Percentiles rank a stretch among this genome's conserved stretches.
Evolutionary conservation across 1,140 invertebrate genomes (phyloP).

Genomic region (Dendrolimus kikuchii): DNA sequence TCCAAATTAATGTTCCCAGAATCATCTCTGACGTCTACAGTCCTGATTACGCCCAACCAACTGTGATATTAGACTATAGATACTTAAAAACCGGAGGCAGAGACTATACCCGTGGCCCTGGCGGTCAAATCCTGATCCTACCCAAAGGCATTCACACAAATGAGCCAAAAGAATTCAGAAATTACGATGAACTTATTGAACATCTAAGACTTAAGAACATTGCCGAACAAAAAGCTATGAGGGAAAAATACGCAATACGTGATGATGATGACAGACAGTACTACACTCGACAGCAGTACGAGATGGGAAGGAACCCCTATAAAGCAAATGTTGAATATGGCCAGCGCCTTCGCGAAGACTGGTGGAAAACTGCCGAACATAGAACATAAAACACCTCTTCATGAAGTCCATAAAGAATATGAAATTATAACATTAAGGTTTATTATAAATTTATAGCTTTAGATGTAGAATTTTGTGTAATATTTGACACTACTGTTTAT

Average conservation of each 20-base stretch:
- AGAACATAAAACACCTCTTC: too few species aligned
- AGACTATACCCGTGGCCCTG: conserved; percentile 40
- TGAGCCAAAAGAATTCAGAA: conserved; percentile 24
- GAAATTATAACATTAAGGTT: too few species aligned
- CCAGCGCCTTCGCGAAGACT: too few species aligned
- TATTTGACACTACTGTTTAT: too few species aligned
- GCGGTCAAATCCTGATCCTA: conserved; percentile 46
- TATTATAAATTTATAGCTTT: too few species aligned
- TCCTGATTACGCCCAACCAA: conserved; percentile 46
- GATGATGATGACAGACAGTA: too few species aligned
- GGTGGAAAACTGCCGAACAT: too few species aligned
- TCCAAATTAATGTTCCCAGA: conserved; percentile 16
- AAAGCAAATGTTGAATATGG: too few species aligned
- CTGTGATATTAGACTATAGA: conserved; percentile 46
- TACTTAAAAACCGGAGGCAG: conserved; percentile 47
- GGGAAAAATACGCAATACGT: background rate
- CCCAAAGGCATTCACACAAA: conserved; percentile 25
- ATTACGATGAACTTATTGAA: conserved; percentile 43
- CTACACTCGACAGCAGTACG: too few species aligned
- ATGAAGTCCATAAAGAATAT: too few species aligned
- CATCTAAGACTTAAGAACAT: conserved; percentile 32
- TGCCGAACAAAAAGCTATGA: conserved; percentile 16
- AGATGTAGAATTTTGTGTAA: too few species aligned
- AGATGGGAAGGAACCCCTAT: too few species aligned
- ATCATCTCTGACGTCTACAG: conserved; percentile 43